These are phyloP conservation scores for Rhagonycha fulva DNA, from an alignment of 2,888 invertebrate species.

Conservation along the genomic window DNA sequence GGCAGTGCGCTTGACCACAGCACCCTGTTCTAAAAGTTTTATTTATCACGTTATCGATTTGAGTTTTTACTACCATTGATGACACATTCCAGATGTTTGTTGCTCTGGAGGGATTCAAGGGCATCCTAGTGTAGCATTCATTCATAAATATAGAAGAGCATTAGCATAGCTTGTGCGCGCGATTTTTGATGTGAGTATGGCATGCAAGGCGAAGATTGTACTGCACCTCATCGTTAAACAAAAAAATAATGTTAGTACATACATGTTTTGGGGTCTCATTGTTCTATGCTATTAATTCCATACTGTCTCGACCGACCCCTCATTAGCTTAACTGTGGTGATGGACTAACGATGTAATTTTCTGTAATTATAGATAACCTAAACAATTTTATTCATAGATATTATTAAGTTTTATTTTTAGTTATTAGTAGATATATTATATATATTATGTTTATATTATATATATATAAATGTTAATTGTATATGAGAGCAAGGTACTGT, in stretches of 20 bases:
- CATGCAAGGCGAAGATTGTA: constrained; percentile 30
- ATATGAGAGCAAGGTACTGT: constrained; percentile 52
- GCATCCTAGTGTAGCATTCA: constrained; percentile 52
- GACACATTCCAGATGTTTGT: constrained; percentile 55
- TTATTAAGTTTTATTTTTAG: constrained; percentile 46
- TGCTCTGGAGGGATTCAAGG: constrained; percentile 58
- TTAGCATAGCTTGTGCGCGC: constrained; percentile 40
- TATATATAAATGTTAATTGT: constrained; percentile 43
- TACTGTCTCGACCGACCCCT: constrained; percentile 26
- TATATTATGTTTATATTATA: constrained; percentile 42
- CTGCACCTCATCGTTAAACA: constrained; percentile 35
- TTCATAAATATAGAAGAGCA: constrained; percentile 19
- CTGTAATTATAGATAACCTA: constrained; percentile 47
- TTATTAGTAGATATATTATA: constrained; percentile 43
- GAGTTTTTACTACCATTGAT: constrained; percentile 39
- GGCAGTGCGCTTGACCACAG: constrained; percentile 45
- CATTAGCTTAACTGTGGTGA: constrained; percentile 54
- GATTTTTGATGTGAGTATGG: constrained; percentile 18
- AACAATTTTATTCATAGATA: constrained; percentile 36
- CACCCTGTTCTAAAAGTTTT: constrained; percentile 44
- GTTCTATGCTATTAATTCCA: constrained; percentile 6
- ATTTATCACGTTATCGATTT: constrained; percentile 42
- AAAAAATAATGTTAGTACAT: constrained; percentile 25
- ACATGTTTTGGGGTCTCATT: constrained; percentile 19
- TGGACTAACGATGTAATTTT: constrained; percentile 54